Evolutionary conservation across 2,888 invertebrate genomes (phyloP).

Genomic region (Aspidiotus rigidus): DNA sequence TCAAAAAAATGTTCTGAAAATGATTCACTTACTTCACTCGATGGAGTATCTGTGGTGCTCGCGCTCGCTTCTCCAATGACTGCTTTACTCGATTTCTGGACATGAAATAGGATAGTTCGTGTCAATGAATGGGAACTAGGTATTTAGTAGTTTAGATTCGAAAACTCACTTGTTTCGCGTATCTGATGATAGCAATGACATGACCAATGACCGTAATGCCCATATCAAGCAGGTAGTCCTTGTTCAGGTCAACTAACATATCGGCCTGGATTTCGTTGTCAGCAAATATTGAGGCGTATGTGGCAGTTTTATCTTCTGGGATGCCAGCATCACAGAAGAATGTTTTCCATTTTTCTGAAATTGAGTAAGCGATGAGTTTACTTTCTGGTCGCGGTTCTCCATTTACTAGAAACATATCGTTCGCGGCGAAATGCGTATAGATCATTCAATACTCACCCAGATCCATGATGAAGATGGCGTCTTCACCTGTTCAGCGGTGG

Average conservation of each 20-base stretch:
- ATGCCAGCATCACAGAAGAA: slow-evolving; percentile 81
- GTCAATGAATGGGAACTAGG: neutral
- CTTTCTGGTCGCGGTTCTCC: neutral
- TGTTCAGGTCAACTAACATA: slow-evolving; percentile 77
- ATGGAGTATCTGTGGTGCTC: no score
- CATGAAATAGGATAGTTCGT: no score
- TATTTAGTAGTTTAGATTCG: neutral
- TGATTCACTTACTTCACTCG: no score
- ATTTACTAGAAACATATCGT: neutral
- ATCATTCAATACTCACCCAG: neutral
- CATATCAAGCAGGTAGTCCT: slow-evolving; percentile 80
- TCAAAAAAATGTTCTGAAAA: no score
- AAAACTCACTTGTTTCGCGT: slow-evolving; percentile 47
- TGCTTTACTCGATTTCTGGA: no score
- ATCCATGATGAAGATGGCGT: neutral
- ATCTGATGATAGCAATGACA: slow-evolving; percentile 55
- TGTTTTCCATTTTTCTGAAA: slow-evolving; percentile 55
- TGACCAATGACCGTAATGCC: slow-evolving; percentile 63
- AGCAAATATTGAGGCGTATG: slow-evolving; percentile 75
- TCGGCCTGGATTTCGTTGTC: slow-evolving; percentile 77
- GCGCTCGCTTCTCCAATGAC: no score
- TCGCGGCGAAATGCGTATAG: neutral
- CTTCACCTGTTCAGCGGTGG: no score
- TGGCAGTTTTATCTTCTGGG: slow-evolving; percentile 65
- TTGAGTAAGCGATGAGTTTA: neutral